Evolutionary conservation across 2,797 vertebrate species (phyloP), one percentile per base, ranked within the genome.

Genomic region (Darevskia nairensis): DNA sequence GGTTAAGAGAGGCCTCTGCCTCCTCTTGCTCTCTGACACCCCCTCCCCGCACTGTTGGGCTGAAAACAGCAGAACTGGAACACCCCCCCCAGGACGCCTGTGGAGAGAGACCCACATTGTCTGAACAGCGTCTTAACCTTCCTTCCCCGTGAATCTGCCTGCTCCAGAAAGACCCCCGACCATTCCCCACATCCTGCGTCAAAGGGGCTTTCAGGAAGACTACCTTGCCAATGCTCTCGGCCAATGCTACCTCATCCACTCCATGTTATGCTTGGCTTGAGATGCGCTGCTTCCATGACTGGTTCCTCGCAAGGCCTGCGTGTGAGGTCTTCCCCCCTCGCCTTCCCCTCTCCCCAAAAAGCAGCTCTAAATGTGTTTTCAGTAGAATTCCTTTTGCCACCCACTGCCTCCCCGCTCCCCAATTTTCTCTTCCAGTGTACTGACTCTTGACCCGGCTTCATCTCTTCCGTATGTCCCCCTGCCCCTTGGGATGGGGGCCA

Each of bases 301-400:
- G 87, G 72, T 9, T 68, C 81, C 86, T 88, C 21, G 2, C 29
- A 80, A 88, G 71, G 29, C 6, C 61, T 7, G 0, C 25, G 4
- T 72, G 85, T 85, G 90, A 89, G 85, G 86, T 84, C 92, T 55
- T n/a, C 0, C 39, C 29, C 44, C 32, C 64, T 32, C 29, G 29
- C 35, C 32, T 64, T 64, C 15, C 23, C 69, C 41, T 46, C n/a
- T 76, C 32, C 68, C 2, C 0, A 68, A 85, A 17, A 89, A 46
- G 32, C 85, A 87, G 15, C 10, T 82, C 55, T 86, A 88, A 81
- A 15, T 23, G 27, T 4, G 0, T 88, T 91, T 88, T 86, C n/a
- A 11, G 5, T 72, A 44, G 10, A 71, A 27, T 79, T 39, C 74
- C 32, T 81, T 13, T 69, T 85, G 80, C 76, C 85, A 83, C 87